Percentiles rank a stretch among this genome's conserved stretches.
Conservation (phyloP, 2,888 invertebrate genomes). For the Onchidella celtica region DNA sequence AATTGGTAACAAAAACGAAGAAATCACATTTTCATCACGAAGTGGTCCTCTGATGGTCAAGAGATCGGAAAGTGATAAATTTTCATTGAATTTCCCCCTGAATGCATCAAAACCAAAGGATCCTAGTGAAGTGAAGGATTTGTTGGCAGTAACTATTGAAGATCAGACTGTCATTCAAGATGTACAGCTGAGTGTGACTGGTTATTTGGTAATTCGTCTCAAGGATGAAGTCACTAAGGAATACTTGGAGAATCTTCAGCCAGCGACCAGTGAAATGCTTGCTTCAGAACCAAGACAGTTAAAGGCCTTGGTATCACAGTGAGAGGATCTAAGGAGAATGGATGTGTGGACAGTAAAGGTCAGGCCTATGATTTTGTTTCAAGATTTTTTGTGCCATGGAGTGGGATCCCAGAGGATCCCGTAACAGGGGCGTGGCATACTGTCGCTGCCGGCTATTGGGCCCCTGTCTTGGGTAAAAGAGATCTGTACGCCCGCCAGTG, state of each 20-base stretch:
- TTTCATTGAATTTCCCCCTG: neutral
- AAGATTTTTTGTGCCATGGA: slow-evolving; percentile 82
- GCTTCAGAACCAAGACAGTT: slow-evolving; percentile 64
- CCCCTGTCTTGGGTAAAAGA: slow-evolving; percentile 72
- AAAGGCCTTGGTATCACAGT: slow-evolving; percentile 72
- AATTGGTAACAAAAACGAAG: slow-evolving; percentile 37
- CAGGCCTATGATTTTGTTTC: slow-evolving; percentile 80
- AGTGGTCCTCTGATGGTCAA: neutral
- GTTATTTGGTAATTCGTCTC: slow-evolving; percentile 20
- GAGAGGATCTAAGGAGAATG: slow-evolving; percentile 57
- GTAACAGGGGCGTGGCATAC: slow-evolving; percentile 81
- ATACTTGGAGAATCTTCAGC: slow-evolving; percentile 65
- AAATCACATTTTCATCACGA: neutral
- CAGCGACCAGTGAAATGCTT: slow-evolving; percentile 65
- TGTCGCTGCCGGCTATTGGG: slow-evolving; percentile 81
- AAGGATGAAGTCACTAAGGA: slow-evolving; percentile 25
- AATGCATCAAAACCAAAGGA: neutral
- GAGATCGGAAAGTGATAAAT: neutral
- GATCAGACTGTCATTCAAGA: slow-evolving; percentile 35
- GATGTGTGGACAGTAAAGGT: slow-evolving; percentile 55
- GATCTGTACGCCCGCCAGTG: slow-evolving; percentile 73
- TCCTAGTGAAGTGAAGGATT: neutral
- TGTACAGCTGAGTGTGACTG: slow-evolving; percentile 25
- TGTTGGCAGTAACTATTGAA: neutral
- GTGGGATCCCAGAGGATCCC: slow-evolving; percentile 81